Evolutionary conservation across 2,113 vertebrate genomes (phyloP).

Genomic region (Upupa epops): DNA sequence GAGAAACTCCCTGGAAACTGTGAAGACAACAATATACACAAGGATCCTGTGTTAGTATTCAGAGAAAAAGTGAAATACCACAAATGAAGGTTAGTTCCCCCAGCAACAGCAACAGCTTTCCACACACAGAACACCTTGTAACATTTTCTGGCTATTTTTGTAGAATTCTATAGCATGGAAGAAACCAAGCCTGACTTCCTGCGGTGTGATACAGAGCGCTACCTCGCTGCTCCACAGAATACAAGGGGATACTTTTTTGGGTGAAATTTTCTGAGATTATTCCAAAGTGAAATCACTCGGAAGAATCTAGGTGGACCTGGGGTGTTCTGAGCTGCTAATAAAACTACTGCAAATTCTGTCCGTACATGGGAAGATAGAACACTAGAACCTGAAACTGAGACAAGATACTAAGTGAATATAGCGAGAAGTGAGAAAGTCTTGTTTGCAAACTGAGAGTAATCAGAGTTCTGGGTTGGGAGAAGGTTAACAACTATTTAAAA

Average conservation of each 20-base stretch:
- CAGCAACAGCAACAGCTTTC: not conserved
- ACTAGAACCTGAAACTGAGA: not conserved
- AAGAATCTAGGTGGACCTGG: not conserved
- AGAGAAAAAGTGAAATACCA: conserved; percentile 4
- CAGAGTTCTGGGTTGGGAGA: not conserved
- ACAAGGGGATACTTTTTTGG: not conserved
- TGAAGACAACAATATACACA: not conserved
- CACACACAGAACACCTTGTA: not conserved
- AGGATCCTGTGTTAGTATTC: not conserved
- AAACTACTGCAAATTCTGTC: not conserved
- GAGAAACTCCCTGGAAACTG: not conserved
- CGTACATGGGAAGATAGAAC: not conserved
- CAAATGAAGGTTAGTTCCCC: not conserved
- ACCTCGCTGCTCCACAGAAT: not conserved
- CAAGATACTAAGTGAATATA: not conserved
- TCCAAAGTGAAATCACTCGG: not conserved
- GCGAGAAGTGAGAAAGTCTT: not conserved
- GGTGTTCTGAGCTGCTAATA: not conserved
- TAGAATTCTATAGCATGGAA: not conserved
- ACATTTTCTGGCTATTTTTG: not conserved
- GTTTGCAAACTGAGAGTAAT: not conserved
- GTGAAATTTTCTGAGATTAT: not conserved
- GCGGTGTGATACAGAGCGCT: not conserved
- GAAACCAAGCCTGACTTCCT: not conserved
- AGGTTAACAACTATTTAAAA: not conserved